These are phyloP conservation scores for Yponomeuta cagnagella DNA, from an alignment of 2,888 invertebrate species.

Conservation along the genomic window DNA sequence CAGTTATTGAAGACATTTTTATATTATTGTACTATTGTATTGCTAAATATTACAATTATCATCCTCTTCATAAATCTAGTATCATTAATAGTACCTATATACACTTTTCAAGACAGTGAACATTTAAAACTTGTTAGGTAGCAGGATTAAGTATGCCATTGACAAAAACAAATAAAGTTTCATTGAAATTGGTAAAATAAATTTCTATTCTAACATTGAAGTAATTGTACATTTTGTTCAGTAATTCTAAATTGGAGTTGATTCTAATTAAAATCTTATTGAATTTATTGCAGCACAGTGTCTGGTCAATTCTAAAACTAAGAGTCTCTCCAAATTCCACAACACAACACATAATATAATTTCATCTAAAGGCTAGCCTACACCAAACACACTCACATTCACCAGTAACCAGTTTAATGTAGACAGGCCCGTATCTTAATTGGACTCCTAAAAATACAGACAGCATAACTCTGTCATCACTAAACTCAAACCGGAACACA, in stretches of 20 bases:
- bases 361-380: background rate
- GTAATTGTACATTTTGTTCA: background rate
- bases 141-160: background rate
- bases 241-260: background rate
- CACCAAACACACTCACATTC: background rate
- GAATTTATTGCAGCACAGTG: background rate
- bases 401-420: background rate
- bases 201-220: background rate
- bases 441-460: background rate
- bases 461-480: background rate
- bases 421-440: background rate
- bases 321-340: background rate
- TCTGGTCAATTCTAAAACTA: background rate
- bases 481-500: background rate
- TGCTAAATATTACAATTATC: slow-evolving; percentile 18
- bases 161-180: background rate
- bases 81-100: slow-evolving; percentile 6
- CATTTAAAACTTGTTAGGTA: background rate
- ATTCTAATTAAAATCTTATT: background rate
- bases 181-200: background rate
- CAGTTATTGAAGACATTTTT: slow-evolving; percentile 15
- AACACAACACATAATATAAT: slow-evolving; percentile 2
- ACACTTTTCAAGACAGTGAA: background rate
- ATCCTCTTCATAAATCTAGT: slow-evolving; percentile 20
- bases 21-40: slow-evolving; percentile 14